Conservation (phyloP, 2,797 vertebrate genomes). For the Phataginus tricuspis region DNA sequence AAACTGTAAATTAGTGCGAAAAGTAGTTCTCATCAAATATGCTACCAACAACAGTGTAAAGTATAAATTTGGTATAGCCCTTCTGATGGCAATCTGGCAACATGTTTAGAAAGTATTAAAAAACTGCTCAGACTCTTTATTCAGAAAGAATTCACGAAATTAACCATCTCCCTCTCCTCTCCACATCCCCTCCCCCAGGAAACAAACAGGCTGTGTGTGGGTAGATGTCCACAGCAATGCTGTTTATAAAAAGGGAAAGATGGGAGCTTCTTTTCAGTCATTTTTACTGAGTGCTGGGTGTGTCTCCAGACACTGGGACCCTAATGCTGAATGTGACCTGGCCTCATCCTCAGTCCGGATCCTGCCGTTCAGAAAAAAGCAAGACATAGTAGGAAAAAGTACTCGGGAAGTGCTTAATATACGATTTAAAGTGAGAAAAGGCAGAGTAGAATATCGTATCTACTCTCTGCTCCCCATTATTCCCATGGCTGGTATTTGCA, state of each 20-base stretch:
- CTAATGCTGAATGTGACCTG: background rate
- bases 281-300: background rate
- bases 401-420: background rate
- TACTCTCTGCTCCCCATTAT: background rate
- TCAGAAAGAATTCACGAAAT: background rate
- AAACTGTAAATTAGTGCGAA: slow-evolving; percentile 57
- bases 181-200: background rate
- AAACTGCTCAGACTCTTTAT: background rate
- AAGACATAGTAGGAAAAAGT: background rate
- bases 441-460: background rate
- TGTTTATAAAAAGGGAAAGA: background rate
- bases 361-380: background rate
- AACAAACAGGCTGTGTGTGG: background rate
- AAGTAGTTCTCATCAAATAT: background rate
- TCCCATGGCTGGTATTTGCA: background rate
- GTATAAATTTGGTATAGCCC: slow-evolving; percentile 41
- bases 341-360: background rate
- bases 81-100: slow-evolving; percentile 48
- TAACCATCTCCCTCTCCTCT: background rate
- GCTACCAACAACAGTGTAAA: background rate
- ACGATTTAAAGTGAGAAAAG: background rate
- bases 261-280: background rate
- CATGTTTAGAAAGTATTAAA: background rate
- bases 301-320: background rate
- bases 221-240: too few relatives aligned